A percentile compares a stretch with the other conserved stretches of the same genome.
These are phyloP conservation scores for Drosophila algonquin DNA, from an alignment of 2,888 invertebrate genomes.

Conservation along the genomic window DNA sequence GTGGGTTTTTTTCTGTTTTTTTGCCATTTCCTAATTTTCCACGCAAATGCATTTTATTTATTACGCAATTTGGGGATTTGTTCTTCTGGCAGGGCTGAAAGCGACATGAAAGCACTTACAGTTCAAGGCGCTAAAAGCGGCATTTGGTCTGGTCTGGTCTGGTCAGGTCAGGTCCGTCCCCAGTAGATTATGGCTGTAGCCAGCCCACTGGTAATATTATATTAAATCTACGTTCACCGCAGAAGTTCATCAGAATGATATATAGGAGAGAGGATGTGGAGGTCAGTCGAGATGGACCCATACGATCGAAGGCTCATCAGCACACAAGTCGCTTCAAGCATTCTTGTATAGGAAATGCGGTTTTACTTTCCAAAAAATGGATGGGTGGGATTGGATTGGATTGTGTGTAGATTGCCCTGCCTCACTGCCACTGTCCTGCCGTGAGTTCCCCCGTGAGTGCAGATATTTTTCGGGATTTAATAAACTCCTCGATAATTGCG, in stretches of 20 bases:
- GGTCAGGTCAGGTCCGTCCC: conserved; percentile 6
- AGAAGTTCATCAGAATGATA: background rate
- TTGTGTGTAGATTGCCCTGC: too few relatives aligned
- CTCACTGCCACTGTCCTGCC: background rate
- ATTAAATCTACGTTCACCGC: conserved; percentile 4
- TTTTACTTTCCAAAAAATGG: too few relatives aligned
- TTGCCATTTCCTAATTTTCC: conserved; percentile 67
- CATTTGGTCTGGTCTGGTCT: conserved; percentile 12
- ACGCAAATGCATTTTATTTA: conserved; percentile 74
- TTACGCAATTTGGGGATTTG: conserved; percentile 61
- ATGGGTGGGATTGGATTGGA: too few relatives aligned
- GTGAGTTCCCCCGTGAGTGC: background rate
- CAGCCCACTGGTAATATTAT: conserved; percentile 8
- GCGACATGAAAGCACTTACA: conserved; percentile 35
- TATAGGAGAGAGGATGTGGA: too few relatives aligned
- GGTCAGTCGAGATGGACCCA: too few relatives aligned
- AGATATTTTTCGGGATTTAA: conserved; percentile 16
- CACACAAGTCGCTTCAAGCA: too few relatives aligned
- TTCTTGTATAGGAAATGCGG: too few relatives aligned
- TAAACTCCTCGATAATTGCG: conserved; percentile 23
- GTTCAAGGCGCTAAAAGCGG: conserved; percentile 36
- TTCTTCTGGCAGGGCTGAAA: conserved; percentile 33
- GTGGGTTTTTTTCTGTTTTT: conserved; percentile 4
- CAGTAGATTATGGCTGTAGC: conserved; percentile 16
- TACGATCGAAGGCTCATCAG: too few relatives aligned